These are phyloP conservation scores for Scylla paramamosain DNA, from an alignment of 1,140 invertebrate genomes.

Conservation along the genomic window DNA sequence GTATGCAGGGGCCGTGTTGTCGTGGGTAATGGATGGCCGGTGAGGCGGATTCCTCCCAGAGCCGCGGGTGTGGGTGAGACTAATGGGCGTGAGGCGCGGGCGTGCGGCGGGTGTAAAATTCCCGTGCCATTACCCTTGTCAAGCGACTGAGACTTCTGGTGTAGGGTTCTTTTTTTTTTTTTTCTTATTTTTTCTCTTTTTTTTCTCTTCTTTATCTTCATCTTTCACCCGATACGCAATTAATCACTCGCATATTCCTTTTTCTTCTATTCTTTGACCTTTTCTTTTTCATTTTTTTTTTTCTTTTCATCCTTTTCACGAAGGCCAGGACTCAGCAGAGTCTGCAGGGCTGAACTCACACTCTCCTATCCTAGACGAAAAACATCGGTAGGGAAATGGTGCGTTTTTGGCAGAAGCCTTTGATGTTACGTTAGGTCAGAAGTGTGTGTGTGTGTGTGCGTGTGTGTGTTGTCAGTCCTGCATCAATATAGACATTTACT, in stretches of 20 bases:
- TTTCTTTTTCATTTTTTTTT: background rate
- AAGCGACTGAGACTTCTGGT: conserved; percentile 17
- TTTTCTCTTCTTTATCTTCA: background rate
- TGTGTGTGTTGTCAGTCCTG: too few relatives aligned
- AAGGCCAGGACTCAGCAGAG: too few relatives aligned
- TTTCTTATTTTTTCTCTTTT: background rate
- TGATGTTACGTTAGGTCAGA: too few relatives aligned
- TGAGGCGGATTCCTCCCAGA: background rate
- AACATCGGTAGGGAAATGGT: too few relatives aligned
- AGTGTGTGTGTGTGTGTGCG: too few relatives aligned
- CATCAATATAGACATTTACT: too few relatives aligned
- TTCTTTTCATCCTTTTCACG: too few relatives aligned
- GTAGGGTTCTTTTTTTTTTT: background rate
- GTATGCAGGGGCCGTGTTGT: too few relatives aligned
- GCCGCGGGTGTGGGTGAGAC: background rate
- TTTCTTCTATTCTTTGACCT: background rate
- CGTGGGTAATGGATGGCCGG: background rate
- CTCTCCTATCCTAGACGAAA: too few relatives aligned
- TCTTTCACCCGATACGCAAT: background rate
- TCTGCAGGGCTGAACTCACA: too few relatives aligned
- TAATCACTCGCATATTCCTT: background rate
- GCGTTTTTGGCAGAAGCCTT: too few relatives aligned
- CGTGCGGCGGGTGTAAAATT: conserved; percentile 32
- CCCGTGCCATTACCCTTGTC: conserved; percentile 38
- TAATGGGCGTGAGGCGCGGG: background rate